phyloP scores from a whole-genome alignment of 2,797 vertebrate genomes.

The Orientallactaga sibirica region DNA sequence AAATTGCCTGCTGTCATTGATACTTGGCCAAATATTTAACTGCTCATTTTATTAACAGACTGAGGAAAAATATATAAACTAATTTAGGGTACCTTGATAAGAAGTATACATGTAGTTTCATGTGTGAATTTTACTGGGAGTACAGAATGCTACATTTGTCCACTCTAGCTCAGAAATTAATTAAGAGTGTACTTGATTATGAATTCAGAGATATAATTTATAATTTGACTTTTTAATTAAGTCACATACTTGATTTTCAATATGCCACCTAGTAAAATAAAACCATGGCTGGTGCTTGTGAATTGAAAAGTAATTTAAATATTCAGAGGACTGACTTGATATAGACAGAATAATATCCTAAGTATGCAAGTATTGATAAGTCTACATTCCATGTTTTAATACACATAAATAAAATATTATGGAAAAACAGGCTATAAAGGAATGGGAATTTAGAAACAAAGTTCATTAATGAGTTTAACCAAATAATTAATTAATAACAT shows the following conservation, averaged over 20 bases:
- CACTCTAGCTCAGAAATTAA: not conserved
- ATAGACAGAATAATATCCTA: not conserved
- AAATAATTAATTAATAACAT: not conserved
- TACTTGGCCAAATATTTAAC: not conserved
- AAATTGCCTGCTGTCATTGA: not conserved
- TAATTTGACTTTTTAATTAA: not conserved
- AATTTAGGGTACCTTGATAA: not conserved
- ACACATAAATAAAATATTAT: not conserved
- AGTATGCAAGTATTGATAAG: not conserved
- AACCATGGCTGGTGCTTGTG: not conserved
- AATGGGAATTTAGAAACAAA: not conserved
- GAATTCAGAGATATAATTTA: not conserved
- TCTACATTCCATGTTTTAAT: not conserved
- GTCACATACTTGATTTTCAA: not conserved
- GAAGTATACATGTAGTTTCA: not conserved
- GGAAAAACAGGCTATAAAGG: not conserved
- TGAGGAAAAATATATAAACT: not conserved
- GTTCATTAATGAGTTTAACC: not conserved
- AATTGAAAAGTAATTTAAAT: not conserved
- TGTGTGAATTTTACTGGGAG: not conserved
- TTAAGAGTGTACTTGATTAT: not conserved
- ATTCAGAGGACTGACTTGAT: not conserved
- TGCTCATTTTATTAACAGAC: constrained; percentile 1
- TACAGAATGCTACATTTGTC: not conserved
- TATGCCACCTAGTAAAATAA: not conserved